These are phyloP conservation scores for Cydia splendana DNA, from an alignment of 1,140 invertebrate species.

Conservation along the genomic window DNA sequence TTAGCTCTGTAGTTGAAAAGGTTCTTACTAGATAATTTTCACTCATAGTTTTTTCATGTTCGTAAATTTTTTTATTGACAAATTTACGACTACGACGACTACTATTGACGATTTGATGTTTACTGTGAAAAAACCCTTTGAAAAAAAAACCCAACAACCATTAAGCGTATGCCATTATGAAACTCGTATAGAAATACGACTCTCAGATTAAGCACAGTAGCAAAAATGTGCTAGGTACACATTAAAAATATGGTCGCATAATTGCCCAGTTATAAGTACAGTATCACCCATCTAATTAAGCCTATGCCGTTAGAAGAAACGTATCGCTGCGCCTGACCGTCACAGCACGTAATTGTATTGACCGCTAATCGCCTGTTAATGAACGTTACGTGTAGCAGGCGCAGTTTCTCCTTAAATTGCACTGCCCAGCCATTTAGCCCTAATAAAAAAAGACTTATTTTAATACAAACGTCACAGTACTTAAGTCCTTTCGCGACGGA, in stretches of 20 bases:
- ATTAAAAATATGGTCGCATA: not conserved
- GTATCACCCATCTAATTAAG: not conserved
- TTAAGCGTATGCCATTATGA: not conserved
- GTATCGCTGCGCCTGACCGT: constrained; percentile 28
- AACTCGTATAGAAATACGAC: not conserved
- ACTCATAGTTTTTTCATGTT: too few relatives aligned
- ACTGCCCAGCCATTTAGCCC: not conserved
- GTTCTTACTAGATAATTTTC: too few relatives aligned
- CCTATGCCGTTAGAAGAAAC: constrained; percentile 7
- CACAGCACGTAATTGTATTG: constrained; percentile 30
- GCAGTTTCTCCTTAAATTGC: constrained; percentile 24
- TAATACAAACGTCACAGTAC: not conserved
- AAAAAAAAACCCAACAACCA: too few relatives aligned
- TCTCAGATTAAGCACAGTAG: not conserved
- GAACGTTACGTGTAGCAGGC: not conserved
- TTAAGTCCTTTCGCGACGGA: not conserved
- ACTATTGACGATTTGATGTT: too few relatives aligned
- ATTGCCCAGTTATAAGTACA: constrained; percentile 1
- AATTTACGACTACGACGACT: too few relatives aligned
- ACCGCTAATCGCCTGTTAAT: constrained; percentile 26
- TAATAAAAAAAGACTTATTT: not conserved
- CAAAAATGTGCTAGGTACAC: not conserved
- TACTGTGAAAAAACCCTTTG: too few relatives aligned
- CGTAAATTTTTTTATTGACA: too few relatives aligned
- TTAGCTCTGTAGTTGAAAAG: too few relatives aligned